Percentiles rank a stretch among this genome's conserved stretches.
phyloP scores from a whole-genome alignment of 2,888 invertebrate genomes.

The Idaea aversata region DNA sequence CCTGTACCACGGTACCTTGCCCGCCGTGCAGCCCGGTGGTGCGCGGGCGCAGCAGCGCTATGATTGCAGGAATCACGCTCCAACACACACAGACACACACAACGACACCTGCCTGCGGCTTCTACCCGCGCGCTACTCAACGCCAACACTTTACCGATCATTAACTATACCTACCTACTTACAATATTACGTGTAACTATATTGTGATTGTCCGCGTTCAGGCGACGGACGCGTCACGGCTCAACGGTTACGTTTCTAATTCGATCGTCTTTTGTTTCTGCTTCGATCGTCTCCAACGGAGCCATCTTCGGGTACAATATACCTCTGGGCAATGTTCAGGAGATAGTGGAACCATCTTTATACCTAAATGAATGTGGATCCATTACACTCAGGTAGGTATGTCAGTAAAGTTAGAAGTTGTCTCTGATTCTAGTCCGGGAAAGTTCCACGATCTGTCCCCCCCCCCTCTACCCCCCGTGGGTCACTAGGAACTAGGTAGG shows the following conservation, averaged over 20 bases:
- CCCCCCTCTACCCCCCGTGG: no score
- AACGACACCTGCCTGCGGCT: slow-evolving; percentile 57
- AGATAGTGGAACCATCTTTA: no score
- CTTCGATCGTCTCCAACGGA: background rate
- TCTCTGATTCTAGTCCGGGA: no score
- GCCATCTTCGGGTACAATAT: background rate
- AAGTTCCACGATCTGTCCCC: no score
- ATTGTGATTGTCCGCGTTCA: background rate
- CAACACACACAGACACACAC: slow-evolving; percentile 43
- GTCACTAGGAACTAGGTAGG: no score
- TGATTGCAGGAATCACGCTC: slow-evolving; percentile 75
- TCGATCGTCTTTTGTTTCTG: background rate
- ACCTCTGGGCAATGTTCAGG: background rate
- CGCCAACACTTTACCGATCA: background rate
- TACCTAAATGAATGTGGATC: no score
- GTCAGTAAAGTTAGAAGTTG: no score
- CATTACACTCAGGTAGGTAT: no score
- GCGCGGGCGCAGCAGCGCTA: no score
- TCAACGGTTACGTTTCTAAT: background rate
- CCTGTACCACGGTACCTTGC: slow-evolving; percentile 48
- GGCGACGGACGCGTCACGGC: background rate
- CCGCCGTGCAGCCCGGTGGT: background rate
- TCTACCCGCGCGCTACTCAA: no score
- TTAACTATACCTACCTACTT: no score
- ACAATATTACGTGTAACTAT: no score